A percentile compares a stretch with the other conserved stretches of the same genome.
phyloP scores from a whole-genome alignment of 2,888 invertebrate species.

The Ophioninae sp. region DNA sequence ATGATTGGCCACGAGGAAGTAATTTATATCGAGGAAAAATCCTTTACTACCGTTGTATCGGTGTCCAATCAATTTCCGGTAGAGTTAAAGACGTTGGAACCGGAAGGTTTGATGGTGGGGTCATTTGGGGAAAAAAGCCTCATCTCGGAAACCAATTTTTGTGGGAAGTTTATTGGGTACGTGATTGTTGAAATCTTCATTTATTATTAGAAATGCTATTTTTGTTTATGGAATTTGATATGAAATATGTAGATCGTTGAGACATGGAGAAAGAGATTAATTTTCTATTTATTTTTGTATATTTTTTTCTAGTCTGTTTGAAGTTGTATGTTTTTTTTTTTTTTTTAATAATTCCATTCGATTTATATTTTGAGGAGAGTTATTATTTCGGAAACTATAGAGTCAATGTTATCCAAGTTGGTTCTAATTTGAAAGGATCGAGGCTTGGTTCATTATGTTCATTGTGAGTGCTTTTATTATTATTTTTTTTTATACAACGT shows the following conservation, averaged over 20 bases:
- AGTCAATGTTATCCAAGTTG: no score
- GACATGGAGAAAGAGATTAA: background rate
- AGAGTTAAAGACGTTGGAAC: background rate
- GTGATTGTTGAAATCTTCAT: background rate
- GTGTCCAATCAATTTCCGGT: background rate
- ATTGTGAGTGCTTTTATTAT: no score
- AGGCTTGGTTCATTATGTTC: no score
- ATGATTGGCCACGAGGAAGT: conserved; percentile 43
- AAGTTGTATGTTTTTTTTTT: no score
- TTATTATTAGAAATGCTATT: background rate
- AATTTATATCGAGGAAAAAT: conserved; percentile 38
- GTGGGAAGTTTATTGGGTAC: background rate
- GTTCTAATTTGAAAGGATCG: no score
- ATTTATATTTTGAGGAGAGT: no score
- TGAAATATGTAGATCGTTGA: background rate
- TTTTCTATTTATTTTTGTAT: background rate
- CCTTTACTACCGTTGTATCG: background rate
- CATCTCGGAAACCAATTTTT: background rate
- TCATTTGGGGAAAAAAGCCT: background rate
- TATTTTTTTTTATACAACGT: no score
- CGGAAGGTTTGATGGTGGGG: background rate
- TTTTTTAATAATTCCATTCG: no score
- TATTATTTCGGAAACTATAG: no score
- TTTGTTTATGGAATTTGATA: background rate
- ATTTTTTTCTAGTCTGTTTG: background rate